phyloP scores from a whole-genome alignment of 2,113 vertebrate species.

The Lynx canadensis region DNA sequence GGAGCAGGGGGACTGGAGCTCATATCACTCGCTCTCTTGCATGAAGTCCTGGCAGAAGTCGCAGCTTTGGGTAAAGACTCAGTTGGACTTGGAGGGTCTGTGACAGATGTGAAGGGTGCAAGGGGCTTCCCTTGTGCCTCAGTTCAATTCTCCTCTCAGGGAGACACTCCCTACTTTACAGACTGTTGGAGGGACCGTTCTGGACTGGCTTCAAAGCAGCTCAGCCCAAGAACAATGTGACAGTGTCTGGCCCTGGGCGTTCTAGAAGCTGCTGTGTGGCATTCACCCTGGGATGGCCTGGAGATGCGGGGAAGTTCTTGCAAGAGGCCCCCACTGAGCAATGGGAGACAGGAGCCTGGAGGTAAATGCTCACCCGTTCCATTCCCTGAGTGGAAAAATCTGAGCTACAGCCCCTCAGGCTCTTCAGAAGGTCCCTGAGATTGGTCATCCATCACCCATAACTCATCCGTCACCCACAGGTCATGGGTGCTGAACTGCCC shows the following conservation, averaged over 20 bases:
- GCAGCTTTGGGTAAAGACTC: not conserved
- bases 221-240: not conserved
- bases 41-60: not conserved
- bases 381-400: not conserved
- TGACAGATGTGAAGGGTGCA: not conserved
- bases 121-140: not conserved
- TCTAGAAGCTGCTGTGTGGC: not conserved
- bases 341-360: not conserved
- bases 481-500: too few relatives aligned
- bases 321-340: not conserved
- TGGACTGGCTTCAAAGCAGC: not conserved
- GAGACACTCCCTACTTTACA: not conserved
- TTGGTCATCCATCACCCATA: too few relatives aligned
- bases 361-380: not conserved
- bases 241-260: not conserved
- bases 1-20: not conserved
- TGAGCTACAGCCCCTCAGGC: not conserved
- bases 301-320: not conserved
- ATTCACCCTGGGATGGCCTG: too few relatives aligned
- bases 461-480: too few relatives aligned
- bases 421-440: not conserved
- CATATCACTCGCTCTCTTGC: not conserved
- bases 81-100: not conserved
- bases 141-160: not conserved
- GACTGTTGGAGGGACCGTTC: not conserved